Conservation (phyloP, 2,113 vertebrate genomes). For the Prolemur simus region DNA sequence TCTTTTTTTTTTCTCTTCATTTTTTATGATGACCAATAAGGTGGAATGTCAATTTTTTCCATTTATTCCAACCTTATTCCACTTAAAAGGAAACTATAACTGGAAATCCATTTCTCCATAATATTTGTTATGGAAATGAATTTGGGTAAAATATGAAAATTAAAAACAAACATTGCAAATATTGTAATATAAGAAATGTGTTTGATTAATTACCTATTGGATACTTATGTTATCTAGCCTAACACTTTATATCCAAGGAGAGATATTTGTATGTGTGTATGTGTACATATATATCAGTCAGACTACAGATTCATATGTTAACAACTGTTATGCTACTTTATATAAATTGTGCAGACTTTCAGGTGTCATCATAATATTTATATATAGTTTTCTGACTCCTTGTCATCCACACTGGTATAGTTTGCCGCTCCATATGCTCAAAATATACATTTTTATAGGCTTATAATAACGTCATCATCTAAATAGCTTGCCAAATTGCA, state of each 20-base stretch:
- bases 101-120: not conserved
- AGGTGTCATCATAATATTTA: slow-evolving; percentile 78
- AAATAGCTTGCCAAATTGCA: slow-evolving; percentile 78
- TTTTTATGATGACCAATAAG: slow-evolving; percentile 5
- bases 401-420: slow-evolving; percentile 65
- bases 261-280: not conserved
- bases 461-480: slow-evolving; percentile 80
- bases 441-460: slow-evolving; percentile 81
- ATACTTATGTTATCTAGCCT: slow-evolving; percentile 49
- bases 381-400: slow-evolving; percentile 71
- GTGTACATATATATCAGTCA: slow-evolving; percentile 20
- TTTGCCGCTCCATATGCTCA: slow-evolving; percentile 81
- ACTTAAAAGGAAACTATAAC: slow-evolving; percentile 17
- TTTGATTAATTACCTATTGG: not conserved
- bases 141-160: slow-evolving; percentile 56
- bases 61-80: not conserved
- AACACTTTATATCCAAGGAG: slow-evolving; percentile 63
- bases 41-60: not conserved
- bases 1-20: slow-evolving; percentile 44
- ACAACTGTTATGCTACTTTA: slow-evolving; percentile 62
- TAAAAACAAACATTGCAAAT: slow-evolving; percentile 60
- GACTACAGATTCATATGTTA: slow-evolving; percentile 44
- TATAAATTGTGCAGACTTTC: slow-evolving; percentile 76
- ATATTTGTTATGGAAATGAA: slow-evolving; percentile 59
- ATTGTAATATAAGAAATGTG: slow-evolving; percentile 36